Conservation (phyloP, 2,888 invertebrate species). For the Trachelus iudaicus region DNA sequence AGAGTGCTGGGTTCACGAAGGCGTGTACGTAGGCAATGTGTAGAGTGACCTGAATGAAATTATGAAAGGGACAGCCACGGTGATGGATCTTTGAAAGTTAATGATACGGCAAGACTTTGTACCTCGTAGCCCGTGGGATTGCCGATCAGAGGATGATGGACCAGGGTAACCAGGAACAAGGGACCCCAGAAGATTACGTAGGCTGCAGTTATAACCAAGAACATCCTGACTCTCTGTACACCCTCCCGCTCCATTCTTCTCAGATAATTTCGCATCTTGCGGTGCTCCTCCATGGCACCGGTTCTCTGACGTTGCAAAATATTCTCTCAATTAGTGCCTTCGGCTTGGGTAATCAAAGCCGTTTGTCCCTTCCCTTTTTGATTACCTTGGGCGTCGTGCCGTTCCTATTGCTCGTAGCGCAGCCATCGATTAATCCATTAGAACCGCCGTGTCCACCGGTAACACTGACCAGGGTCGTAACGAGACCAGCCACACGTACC, state of each 20-base stretch:
- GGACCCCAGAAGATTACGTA: conserved; percentile 93
- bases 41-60: conserved; percentile 77
- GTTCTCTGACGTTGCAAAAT: conserved; percentile 56
- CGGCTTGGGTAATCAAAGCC: neutral
- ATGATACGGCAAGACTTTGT: conserved; percentile 17
- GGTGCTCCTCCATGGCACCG: conserved; percentile 75
- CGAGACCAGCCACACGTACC: conserved; percentile 82
- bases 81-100: neutral
- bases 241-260: conserved; percentile 83
- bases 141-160: conserved; percentile 80
- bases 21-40: conserved; percentile 91
- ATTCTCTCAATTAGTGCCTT: neutral
- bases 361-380: neutral
- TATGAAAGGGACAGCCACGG: neutral
- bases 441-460: conserved; percentile 71
- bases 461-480: conserved; percentile 86
- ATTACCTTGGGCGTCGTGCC: conserved; percentile 55
- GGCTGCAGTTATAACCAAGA: conserved; percentile 84
- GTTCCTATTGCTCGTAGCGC: conserved; percentile 38
- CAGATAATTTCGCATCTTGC: conserved; percentile 81
- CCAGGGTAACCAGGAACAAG: conserved; percentile 84
- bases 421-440: conserved; percentile 40
- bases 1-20: conserved; percentile 84
- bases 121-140: conserved; percentile 82
- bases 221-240: conserved; percentile 85